Evolutionary conservation across 2,797 vertebrate genomes (phyloP).

Genomic region (Mormyrops attenuatus): DNA sequence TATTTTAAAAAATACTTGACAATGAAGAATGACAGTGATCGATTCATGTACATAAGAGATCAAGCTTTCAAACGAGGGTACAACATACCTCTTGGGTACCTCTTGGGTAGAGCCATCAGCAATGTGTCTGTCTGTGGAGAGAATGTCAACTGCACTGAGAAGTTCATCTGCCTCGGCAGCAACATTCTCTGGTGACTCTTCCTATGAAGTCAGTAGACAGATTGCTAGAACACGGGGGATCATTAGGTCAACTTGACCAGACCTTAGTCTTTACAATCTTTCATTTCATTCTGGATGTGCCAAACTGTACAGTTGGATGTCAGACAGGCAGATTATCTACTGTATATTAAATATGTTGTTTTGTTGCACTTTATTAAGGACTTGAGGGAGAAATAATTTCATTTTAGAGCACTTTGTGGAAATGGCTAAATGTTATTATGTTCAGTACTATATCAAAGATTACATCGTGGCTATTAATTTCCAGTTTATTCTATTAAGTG

Average conservation of each 20-base stretch:
- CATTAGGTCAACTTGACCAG: background rate
- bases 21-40: too few species aligned
- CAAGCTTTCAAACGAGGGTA: too few species aligned
- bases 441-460: slow-evolving; percentile 66
- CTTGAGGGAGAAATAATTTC: slow-evolving; percentile 68
- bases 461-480: slow-evolving; percentile 68
- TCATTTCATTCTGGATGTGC: background rate
- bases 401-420: slow-evolving; percentile 73
- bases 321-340: background rate
- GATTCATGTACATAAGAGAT: too few species aligned
- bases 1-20: too few species aligned
- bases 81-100: background rate
- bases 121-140: background rate
- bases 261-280: background rate
- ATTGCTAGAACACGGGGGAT: background rate
- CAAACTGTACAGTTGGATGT: background rate
- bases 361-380: slow-evolving; percentile 59
- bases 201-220: background rate
- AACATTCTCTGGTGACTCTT: background rate
- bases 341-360: background rate
- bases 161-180: background rate
- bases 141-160: background rate
- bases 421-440: slow-evolving; percentile 69
- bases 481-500: slow-evolving; percentile 66
- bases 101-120: background rate